Conservation (phyloP, 2,888 invertebrate genomes). For the Chymomyza procnemis region DNA sequence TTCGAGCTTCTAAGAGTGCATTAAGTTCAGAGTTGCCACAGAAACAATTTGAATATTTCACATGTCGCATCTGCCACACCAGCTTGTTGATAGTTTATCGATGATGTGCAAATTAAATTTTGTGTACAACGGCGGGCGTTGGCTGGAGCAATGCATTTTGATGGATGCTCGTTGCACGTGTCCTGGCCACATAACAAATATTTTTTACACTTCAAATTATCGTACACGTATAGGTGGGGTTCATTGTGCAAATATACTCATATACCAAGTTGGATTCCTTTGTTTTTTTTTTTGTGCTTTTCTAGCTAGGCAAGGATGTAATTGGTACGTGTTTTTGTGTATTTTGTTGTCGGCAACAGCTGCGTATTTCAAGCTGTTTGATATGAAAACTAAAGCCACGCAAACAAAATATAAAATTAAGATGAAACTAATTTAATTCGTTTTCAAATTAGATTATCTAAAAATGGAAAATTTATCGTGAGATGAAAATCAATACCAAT, state of each 20-base stretch:
- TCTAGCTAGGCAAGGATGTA: constrained; percentile 34
- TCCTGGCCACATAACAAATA: constrained; percentile 62
- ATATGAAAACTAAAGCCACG: too few species aligned
- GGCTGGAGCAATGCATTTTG: constrained; percentile 30
- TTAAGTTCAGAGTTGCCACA: neutral
- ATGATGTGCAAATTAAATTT: constrained; percentile 70
- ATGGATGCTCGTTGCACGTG: constrained; percentile 64
- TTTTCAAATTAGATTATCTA: too few species aligned
- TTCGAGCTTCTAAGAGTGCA: neutral
- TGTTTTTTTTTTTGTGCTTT: constrained; percentile 26
- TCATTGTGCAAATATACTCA: constrained; percentile 14
- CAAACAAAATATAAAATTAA: too few species aligned
- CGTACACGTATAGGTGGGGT: constrained; percentile 40
- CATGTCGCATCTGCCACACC: constrained; percentile 16
- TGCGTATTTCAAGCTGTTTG: too few species aligned
- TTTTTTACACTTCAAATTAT: constrained; percentile 67
- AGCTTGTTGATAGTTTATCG: constrained; percentile 53
- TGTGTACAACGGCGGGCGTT: constrained; percentile 7
- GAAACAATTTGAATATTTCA: neutral
- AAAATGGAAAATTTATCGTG: too few species aligned
- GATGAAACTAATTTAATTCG: too few species aligned
- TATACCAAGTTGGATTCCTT: constrained; percentile 17
- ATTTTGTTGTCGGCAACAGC: too few species aligned
- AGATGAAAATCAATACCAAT: too few species aligned
- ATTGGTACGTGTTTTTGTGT: too few species aligned